Evolutionary conservation across 2,888 invertebrate genomes (phyloP).

Genomic region (Timema podura): DNA sequence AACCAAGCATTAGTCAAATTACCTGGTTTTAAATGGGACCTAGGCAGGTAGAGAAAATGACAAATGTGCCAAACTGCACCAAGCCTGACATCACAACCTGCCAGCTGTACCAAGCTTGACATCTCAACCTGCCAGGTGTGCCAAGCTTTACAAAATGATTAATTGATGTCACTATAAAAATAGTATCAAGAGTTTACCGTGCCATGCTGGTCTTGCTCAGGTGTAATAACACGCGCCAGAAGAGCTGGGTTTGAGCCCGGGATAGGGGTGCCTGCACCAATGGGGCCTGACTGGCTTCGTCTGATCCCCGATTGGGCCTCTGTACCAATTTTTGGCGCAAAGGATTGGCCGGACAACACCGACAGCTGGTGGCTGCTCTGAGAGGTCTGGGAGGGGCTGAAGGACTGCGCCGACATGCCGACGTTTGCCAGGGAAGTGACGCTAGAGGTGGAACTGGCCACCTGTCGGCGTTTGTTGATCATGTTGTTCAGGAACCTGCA

Average conservation of each 20-base stretch:
- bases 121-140: no score
- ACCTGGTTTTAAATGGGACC: no score
- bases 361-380: constrained; percentile 39
- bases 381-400: constrained; percentile 30
- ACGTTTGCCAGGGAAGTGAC: constrained; percentile 13
- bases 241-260: constrained; percentile 38
- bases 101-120: no score
- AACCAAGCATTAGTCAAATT: no score
- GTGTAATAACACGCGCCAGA: no score
- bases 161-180: no score
- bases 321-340: constrained; percentile 46
- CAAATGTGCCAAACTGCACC: no score
- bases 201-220: no score
- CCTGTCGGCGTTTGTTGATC: constrained; percentile 67
- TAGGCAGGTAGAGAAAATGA: no score
- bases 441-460: constrained; percentile 59
- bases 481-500: constrained; percentile 64
- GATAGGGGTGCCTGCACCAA: constrained; percentile 45
- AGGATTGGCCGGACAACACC: constrained; percentile 44
- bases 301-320: constrained; percentile 6
- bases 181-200: no score
- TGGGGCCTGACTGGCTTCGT: constrained; percentile 36
- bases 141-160: no score
- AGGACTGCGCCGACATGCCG: constrained; percentile 3
- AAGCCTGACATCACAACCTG: no score